A percentile compares a stretch with the other conserved stretches of the same genome.
Conservation (phyloP, 2,888 invertebrate species). For the Myopa testacea region DNA sequence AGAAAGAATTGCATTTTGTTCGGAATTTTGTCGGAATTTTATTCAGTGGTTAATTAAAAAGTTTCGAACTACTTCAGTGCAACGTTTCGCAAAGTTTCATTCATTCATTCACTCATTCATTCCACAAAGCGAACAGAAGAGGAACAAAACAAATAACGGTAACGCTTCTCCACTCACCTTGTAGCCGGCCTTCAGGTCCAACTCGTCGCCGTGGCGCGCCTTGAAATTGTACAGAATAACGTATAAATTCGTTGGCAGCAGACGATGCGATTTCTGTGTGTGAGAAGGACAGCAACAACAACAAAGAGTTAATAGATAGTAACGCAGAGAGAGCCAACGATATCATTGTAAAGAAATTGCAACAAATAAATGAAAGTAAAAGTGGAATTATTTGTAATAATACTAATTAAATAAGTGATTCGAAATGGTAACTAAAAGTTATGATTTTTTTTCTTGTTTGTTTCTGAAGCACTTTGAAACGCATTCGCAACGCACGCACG, state of each 20-base stretch:
- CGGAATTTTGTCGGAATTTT: too few species aligned
- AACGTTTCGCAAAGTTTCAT: too few species aligned
- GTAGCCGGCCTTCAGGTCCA: constrained; percentile 93
- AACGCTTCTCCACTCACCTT: constrained; percentile 64
- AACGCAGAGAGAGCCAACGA: constrained; percentile 42
- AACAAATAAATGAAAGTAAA: constrained; percentile 19
- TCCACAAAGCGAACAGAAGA: too few species aligned
- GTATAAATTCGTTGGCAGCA: constrained; percentile 91
- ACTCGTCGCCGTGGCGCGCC: constrained; percentile 91
- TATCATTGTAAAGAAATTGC: constrained; percentile 22
- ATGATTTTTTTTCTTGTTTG: background rate
- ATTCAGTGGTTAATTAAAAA: too few species aligned
- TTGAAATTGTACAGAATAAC: constrained; percentile 96
- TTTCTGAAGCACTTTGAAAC: too few species aligned
- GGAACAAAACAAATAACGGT: too few species aligned
- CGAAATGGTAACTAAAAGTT: background rate
- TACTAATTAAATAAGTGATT: background rate
- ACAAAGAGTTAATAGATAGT: background rate
- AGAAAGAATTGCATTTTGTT: too few species aligned
- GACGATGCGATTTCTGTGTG: constrained; percentile 82
- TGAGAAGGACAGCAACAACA: constrained; percentile 1
- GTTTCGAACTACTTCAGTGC: too few species aligned
- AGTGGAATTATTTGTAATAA: constrained; percentile 5
- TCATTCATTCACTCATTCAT: too few species aligned
- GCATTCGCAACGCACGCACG: background rate